phyloP scores from a whole-genome alignment of 2,113 vertebrate genomes.

The Calidris pugnax region DNA sequence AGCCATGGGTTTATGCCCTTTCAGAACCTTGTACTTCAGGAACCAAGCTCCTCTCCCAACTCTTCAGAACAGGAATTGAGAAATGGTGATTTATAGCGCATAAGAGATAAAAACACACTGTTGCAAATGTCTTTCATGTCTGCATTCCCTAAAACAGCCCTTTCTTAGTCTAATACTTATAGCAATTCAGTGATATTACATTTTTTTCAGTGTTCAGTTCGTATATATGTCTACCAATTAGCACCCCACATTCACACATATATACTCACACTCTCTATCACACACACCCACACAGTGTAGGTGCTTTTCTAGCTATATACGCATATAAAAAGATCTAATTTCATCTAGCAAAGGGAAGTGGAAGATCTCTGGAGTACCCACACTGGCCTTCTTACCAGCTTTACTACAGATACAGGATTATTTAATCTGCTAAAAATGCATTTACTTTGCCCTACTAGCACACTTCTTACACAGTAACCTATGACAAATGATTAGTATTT shows the following conservation, averaged over 20 bases:
- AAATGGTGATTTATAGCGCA: neutral
- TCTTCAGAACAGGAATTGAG: neutral
- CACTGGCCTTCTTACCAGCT: neutral
- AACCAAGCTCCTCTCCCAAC: neutral
- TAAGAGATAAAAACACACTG: neutral
- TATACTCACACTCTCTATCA: accelerated
- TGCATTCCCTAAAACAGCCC: neutral
- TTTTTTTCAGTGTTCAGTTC: neutral
- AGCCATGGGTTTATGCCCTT: neutral
- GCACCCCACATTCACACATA: neutral
- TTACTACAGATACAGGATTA: neutral
- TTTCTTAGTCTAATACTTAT: neutral
- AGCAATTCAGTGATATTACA: neutral
- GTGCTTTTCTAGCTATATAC: neutral
- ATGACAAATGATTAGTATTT: neutral
- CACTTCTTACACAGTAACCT: neutral
- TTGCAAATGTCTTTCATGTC: neutral
- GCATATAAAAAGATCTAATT: neutral
- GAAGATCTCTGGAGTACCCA: neutral
- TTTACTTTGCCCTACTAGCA: neutral
- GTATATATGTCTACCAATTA: neutral
- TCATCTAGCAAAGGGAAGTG: neutral
- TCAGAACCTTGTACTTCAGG: neutral
- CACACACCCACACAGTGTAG: neutral
- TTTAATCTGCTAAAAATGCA: neutral